Percentiles rank a stretch among this genome's conserved stretches.
These are phyloP conservation scores for Melieria picta DNA, from an alignment of 2,888 invertebrate genomes.

Conservation along the genomic window DNA sequence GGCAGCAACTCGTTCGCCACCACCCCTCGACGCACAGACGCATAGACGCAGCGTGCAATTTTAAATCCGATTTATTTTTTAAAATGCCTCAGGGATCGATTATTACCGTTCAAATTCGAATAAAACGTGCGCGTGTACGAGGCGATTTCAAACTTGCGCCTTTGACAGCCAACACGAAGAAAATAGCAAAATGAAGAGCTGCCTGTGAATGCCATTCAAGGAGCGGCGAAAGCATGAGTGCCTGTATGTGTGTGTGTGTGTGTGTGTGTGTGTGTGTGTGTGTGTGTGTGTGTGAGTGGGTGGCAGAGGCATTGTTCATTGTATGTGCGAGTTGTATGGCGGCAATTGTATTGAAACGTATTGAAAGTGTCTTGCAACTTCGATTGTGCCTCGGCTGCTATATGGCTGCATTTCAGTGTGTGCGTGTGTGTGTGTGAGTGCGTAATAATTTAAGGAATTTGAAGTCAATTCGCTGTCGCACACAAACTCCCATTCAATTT, in stretches of 20 bases:
- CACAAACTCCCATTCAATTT: slow-evolving; percentile 45
- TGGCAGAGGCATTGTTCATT: slow-evolving; percentile 26
- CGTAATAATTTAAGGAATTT: slow-evolving; percentile 62
- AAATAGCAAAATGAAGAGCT: background rate
- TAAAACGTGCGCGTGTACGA: slow-evolving; percentile 63
- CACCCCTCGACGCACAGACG: slow-evolving; percentile 11
- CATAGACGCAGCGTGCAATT: slow-evolving; percentile 45
- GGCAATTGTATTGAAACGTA: no score
- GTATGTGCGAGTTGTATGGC: background rate
- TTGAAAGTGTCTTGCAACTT: no score
- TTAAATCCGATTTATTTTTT: slow-evolving; percentile 65
- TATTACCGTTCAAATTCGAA: slow-evolving; percentile 67
- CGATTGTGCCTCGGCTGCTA: background rate
- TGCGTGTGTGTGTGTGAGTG: slow-evolving; percentile 39
- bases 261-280: slow-evolving; percentile 22
- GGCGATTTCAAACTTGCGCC: slow-evolving; percentile 55
- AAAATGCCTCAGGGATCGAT: slow-evolving; percentile 67
- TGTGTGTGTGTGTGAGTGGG: slow-evolving; percentile 36
- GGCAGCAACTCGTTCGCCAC: background rate
- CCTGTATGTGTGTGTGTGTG: background rate
- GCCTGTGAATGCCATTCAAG: background rate
- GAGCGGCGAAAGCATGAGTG: background rate
- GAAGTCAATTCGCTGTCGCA: slow-evolving; percentile 58
- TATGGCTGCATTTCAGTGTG: slow-evolving; percentile 10
- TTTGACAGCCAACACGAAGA: background rate